Evolutionary conservation across 2,113 vertebrate genomes (phyloP).

Genomic region (Peromyscus californicus): DNA sequence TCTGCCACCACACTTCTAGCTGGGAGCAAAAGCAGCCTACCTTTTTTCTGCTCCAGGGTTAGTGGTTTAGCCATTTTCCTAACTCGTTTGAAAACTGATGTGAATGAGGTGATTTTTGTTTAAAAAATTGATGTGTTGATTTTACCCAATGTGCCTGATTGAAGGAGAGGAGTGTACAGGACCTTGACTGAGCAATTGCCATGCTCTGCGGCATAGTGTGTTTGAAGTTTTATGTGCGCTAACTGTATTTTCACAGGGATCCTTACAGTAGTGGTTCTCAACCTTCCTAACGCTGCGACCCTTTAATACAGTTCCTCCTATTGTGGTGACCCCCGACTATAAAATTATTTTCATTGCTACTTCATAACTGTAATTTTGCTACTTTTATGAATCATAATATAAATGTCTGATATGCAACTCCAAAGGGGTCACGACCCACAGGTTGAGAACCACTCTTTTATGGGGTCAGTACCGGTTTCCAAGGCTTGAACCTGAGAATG

Average conservation of each 20-base stretch:
- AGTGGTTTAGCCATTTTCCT: background rate
- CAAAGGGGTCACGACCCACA: background rate
- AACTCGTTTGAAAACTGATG: background rate
- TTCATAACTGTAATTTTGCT: background rate
- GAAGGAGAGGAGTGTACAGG: background rate
- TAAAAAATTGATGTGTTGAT: background rate
- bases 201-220: background rate
- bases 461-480: background rate
- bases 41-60: background rate
- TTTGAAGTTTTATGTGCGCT: background rate
- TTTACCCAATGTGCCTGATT: background rate
- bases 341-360: background rate
- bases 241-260: background rate
- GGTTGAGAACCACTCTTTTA: background rate
- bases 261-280: background rate
- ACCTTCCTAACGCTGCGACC: background rate
- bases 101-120: background rate
- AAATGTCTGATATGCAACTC: background rate
- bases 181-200: background rate
- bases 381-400: background rate
- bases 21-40: background rate
- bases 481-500: background rate
- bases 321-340: background rate
- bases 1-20: accelerated
- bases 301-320: too few relatives aligned